These are phyloP conservation scores for Siderastrea siderea DNA, from an alignment of 92 coral and sea anemone genomes.

Conservation along the genomic window DNA sequence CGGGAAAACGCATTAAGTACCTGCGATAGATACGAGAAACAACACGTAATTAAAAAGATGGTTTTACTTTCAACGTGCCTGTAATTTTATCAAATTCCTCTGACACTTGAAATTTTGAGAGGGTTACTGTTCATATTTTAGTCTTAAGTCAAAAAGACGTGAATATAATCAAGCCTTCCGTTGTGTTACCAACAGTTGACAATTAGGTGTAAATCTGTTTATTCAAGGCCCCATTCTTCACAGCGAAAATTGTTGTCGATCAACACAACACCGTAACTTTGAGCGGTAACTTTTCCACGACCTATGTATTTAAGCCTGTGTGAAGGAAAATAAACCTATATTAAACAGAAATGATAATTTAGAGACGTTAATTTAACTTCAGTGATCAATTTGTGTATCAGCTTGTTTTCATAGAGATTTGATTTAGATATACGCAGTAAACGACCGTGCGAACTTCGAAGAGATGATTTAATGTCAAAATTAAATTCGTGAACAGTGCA, in stretches of 20 bases:
- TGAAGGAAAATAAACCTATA: background rate
- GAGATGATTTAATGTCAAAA: background rate
- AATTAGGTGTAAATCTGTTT: conserved; percentile 49
- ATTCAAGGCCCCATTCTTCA: conserved; percentile 29
- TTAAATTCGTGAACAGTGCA: background rate
- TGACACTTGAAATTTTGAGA: background rate
- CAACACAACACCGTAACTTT: background rate
- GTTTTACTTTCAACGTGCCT: background rate
- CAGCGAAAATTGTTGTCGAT: background rate
- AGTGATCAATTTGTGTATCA: background rate
- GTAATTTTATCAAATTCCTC: background rate
- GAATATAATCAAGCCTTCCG: background rate
- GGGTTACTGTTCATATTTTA: conserved; percentile 1
- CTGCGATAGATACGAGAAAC: background rate
- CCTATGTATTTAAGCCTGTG: background rate
- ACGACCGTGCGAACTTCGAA: conserved; percentile 1
- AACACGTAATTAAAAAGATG: background rate
- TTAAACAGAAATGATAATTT: background rate
- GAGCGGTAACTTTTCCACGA: background rate
- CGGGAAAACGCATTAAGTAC: background rate
- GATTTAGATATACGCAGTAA: background rate
- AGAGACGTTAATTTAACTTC: background rate
- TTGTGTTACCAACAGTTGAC: conserved; percentile 39
- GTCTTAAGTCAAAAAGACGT: background rate
- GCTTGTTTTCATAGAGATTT: background rate